Percentiles rank a stretch among this genome's conserved stretches.
phyloP scores from a whole-genome alignment of 2,888 invertebrate species.

The Arge pagana region DNA sequence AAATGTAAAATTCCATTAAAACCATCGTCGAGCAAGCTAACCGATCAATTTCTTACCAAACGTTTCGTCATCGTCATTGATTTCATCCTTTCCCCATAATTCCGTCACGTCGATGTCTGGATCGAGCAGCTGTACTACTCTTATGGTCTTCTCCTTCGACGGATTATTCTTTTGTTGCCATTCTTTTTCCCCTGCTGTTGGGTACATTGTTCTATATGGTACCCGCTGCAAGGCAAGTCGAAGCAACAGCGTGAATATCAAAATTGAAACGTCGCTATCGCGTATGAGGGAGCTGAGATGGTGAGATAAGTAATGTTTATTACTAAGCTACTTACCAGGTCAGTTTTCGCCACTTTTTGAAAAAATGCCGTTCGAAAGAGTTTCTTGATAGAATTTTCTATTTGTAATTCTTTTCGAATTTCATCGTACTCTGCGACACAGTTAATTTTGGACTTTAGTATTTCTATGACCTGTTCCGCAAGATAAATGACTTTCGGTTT shows the following conservation, averaged over 20 bases:
- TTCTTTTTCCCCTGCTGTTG: conserved; percentile 61
- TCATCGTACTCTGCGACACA: conserved; percentile 61
- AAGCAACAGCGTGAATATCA: conserved; percentile 1
- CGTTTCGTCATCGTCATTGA: conserved; percentile 56
- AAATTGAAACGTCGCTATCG: neutral
- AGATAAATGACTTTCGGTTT: conserved; percentile 62
- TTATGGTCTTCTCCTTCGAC: conserved; percentile 60
- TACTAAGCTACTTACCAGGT: conserved; percentile 54
- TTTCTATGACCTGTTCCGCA: conserved; percentile 62
- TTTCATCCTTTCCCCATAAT: conserved; percentile 59
- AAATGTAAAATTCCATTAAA: conserved; percentile 20
- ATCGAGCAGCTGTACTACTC: conserved; percentile 63
- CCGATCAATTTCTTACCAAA: conserved; percentile 34
- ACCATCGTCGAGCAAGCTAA: neutral
- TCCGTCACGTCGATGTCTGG: conserved; percentile 62
- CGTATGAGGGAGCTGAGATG: neutral
- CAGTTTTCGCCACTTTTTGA: conserved; percentile 61
- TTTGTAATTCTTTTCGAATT: conserved; percentile 59
- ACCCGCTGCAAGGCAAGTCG: conserved; percentile 48
- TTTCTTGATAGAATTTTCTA: conserved; percentile 58
- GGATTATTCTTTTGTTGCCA: conserved; percentile 60
- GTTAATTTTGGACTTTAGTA: conserved; percentile 62
- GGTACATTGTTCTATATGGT: conserved; percentile 64
- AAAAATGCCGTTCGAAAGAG: conserved; percentile 62
- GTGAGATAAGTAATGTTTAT: neutral